Evolutionary conservation across 2,888 invertebrate genomes (phyloP).

Genomic region (Aleiodes testaceus): DNA sequence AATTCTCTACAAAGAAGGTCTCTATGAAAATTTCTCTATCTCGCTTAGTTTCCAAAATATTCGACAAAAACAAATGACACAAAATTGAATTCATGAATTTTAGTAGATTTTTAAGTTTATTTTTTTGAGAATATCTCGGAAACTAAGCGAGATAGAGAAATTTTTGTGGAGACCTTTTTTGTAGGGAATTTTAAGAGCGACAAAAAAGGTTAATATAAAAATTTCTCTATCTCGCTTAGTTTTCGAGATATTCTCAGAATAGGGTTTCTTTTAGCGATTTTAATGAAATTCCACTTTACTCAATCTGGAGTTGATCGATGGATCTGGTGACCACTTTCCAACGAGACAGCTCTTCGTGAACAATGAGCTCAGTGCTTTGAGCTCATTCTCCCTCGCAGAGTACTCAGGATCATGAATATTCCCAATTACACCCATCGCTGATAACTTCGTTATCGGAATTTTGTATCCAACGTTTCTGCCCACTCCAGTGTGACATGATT

Average conservation of each 20-base stretch:
- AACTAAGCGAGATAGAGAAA: no score
- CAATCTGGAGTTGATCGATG: slow-evolving; percentile 80
- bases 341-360: slow-evolving; percentile 91
- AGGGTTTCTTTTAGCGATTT: background rate
- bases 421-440: slow-evolving; percentile 80
- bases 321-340: slow-evolving; percentile 87
- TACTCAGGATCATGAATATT: slow-evolving; percentile 81
- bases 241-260: slow-evolving; percentile 1
- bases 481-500: slow-evolving; percentile 90
- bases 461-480: slow-evolving; percentile 93
- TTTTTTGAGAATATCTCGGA: background rate
- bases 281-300: slow-evolving; percentile 76
- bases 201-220: no score
- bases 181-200: no score
- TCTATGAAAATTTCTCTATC: no score
- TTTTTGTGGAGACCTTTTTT: no score
- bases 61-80: no score
- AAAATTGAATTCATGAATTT: no score
- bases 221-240: no score
- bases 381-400: slow-evolving; percentile 85
- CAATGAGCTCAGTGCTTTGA: slow-evolving; percentile 85
- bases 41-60: no score
- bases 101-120: background rate
- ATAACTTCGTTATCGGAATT: slow-evolving; percentile 85
- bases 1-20: no score